Conservation (phyloP, 53 echinoderm and acorn worm species). For the Holothuria leucospilota region DNA sequence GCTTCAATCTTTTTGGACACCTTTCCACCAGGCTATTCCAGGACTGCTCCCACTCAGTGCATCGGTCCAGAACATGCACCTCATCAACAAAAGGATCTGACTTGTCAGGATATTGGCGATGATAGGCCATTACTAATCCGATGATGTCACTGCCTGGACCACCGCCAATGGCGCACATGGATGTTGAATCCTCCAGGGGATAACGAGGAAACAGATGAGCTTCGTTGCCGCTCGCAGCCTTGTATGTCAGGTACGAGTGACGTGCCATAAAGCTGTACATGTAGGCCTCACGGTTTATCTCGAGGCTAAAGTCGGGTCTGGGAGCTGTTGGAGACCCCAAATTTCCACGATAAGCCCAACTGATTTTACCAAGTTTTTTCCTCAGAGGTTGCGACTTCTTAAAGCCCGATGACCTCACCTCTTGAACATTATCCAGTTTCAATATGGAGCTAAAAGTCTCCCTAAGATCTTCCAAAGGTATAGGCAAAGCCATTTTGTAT, state of each 20-base stretch:
- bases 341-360: constrained; percentile 3
- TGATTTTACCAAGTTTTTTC: neutral
- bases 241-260: neutral
- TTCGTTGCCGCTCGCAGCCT: neutral
- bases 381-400: neutral
- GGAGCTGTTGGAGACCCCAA: neutral
- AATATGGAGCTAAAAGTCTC: no score
- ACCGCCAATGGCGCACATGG: constrained; percentile 8
- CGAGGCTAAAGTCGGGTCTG: neutral
- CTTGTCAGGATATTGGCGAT: neutral
- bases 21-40: neutral
- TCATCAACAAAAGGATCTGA: neutral
- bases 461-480: no score
- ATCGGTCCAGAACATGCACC: neutral
- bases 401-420: no score
- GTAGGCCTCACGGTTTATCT: neutral
- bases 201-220: neutral
- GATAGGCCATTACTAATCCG: neutral
- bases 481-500: no score
- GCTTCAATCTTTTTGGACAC: neutral
- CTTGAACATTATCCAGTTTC: no score
- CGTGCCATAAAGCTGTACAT: neutral
- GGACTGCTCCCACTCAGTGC: neutral
- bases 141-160: constrained; percentile 6
- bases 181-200: neutral